Evolutionary conservation across 2,888 invertebrate genomes (phyloP).

Genomic region (Coenonympha arcania): DNA sequence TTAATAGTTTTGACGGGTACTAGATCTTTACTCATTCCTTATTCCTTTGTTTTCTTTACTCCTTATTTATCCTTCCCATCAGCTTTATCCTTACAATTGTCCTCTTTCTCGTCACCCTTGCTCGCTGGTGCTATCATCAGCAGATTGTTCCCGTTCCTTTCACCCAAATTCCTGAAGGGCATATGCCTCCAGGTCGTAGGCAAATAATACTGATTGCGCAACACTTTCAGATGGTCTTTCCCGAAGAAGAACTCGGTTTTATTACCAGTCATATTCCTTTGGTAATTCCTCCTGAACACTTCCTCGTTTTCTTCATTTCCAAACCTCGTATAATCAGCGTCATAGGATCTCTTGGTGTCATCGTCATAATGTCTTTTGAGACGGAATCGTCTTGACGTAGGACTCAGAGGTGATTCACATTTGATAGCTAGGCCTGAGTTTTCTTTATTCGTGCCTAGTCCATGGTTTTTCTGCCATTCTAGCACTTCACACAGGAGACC

Average conservation of each 20-base stretch:
- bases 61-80: conserved; percentile 29
- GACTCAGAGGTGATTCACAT: conserved; percentile 66
- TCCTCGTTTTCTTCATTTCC: conserved; percentile 66
- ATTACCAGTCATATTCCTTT: conserved; percentile 37
- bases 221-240: conserved; percentile 55
- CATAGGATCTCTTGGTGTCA: conserved; percentile 47
- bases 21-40: too few species aligned
- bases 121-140: conserved; percentile 78
- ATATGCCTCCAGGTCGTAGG: conserved; percentile 61
- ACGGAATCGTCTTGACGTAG: conserved; percentile 48
- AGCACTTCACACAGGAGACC: conserved; percentile 87
- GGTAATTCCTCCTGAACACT: conserved; percentile 33
- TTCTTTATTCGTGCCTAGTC: conserved; percentile 61
- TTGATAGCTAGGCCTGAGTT: conserved; percentile 69
- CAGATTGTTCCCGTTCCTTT: conserved; percentile 78
- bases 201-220: conserved; percentile 60
- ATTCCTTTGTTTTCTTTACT: too few species aligned
- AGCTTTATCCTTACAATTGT: conserved; percentile 32
- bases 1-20: too few species aligned
- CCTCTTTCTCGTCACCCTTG: conserved; percentile 41
- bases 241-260: conserved; percentile 50
- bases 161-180: conserved; percentile 61
- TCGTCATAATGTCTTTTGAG: conserved; percentile 55
- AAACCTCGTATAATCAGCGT: conserved; percentile 43
- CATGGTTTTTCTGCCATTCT: conserved; percentile 86